Conservation (phyloP, 2,113 vertebrate genomes). For the Rhinogobius similis region DNA sequence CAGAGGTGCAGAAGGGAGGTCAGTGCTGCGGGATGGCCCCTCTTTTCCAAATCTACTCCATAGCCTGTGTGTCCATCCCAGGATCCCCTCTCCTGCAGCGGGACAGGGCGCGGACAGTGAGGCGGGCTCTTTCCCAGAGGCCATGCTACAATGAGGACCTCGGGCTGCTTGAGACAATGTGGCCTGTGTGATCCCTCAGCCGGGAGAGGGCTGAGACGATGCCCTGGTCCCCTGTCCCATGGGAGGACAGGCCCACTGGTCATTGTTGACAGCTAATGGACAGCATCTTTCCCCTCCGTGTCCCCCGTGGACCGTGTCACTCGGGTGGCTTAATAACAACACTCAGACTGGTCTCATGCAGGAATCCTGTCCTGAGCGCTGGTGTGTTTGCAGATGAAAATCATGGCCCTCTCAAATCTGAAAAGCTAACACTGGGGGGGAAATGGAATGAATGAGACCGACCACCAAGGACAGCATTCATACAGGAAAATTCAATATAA, state of each 20-base stretch:
- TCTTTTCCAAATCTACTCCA: slow-evolving; percentile 87
- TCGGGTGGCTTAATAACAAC: slow-evolving; percentile 61
- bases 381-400: slow-evolving; percentile 69
- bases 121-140: slow-evolving; percentile 68
- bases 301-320: slow-evolving; percentile 61
- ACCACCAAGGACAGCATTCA: slow-evolving; percentile 51
- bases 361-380: slow-evolving; percentile 54
- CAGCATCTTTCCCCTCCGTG: slow-evolving; percentile 63
- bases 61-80: slow-evolving; percentile 77
- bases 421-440: slow-evolving; percentile 62
- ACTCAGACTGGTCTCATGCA: slow-evolving; percentile 26
- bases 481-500: slow-evolving; percentile 47
- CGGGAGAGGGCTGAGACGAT: slow-evolving; percentile 68
- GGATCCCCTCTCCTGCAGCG: slow-evolving; percentile 60
- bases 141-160: slow-evolving; percentile 72
- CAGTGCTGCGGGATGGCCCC: slow-evolving; percentile 83
- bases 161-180: slow-evolving; percentile 69
- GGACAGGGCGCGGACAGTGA: slow-evolving; percentile 44
- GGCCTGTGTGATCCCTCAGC: slow-evolving; percentile 74
- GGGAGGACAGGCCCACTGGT: slow-evolving; percentile 63
- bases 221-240: slow-evolving; percentile 64
- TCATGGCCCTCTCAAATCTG: slow-evolving; percentile 59
- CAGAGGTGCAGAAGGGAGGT: slow-evolving; percentile 93
- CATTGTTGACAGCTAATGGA: slow-evolving; percentile 74
- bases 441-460: slow-evolving; percentile 44